Evolutionary conservation across 2,888 invertebrate genomes (phyloP).

Genomic region (Metalampra italica): DNA sequence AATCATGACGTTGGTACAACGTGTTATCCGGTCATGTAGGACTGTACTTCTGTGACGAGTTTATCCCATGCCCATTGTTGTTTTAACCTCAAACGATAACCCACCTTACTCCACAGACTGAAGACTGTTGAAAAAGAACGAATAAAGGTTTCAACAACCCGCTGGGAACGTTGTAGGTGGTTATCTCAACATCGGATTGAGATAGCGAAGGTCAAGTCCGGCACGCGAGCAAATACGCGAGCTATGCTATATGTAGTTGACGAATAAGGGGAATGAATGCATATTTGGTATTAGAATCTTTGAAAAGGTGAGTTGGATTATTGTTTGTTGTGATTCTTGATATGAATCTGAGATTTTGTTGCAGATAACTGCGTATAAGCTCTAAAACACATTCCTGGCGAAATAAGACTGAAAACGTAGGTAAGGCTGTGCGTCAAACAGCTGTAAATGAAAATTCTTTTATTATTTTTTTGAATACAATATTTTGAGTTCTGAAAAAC

Average conservation of each 20-base stretch:
- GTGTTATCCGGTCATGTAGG: conserved; percentile 57
- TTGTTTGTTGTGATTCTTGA: conserved; percentile 4
- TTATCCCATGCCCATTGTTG: conserved; percentile 37
- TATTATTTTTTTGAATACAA: too few relatives aligned
- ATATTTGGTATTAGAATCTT: conserved; percentile 15
- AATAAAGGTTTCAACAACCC: conserved; percentile 44
- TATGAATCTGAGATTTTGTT: background rate
- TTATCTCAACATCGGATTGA: conserved; percentile 68
- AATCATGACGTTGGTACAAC: conserved; percentile 55
- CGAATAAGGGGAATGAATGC: conserved; percentile 43
- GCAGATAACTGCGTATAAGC: conserved; percentile 1
- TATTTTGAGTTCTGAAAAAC: too few relatives aligned
- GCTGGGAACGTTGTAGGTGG: conserved; percentile 66
- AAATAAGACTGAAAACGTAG: too few relatives aligned
- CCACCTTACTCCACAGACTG: conserved; percentile 27
- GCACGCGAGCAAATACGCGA: conserved; percentile 57
- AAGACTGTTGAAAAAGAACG: conserved; percentile 26
- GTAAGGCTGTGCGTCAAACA: too few relatives aligned
- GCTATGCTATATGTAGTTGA: conserved; percentile 29
- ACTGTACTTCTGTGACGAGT: conserved; percentile 51
- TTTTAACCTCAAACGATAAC: conserved; percentile 19
- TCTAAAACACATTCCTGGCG: background rate
- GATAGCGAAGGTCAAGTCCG: conserved; percentile 68
- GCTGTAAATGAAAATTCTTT: too few relatives aligned
- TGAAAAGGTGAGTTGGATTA: conserved; percentile 8